These are phyloP conservation scores for Epinephelus lanceolatus DNA, from an alignment of 2,113 vertebrate genomes.

Conservation along the genomic window DNA sequence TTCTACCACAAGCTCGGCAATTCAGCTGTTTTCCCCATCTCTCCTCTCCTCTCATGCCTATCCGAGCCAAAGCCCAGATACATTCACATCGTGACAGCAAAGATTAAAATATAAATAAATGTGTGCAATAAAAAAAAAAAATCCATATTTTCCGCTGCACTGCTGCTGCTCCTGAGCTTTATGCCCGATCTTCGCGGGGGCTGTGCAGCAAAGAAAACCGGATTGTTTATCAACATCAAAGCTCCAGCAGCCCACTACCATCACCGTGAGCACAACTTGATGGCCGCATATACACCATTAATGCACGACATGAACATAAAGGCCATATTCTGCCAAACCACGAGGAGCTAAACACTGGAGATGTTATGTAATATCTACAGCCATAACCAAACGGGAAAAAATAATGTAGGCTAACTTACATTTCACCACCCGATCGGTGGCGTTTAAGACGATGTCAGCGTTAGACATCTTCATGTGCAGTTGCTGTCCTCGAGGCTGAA, in stretches of 20 bases:
- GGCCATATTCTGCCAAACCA: conserved; percentile 26
- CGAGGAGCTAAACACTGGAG: conserved; percentile 39
- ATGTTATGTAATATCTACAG: conserved; percentile 66
- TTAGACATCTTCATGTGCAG: conserved; percentile 91
- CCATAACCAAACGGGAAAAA: background rate
- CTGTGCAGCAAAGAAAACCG: conserved; percentile 49
- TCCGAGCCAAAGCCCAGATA: conserved; percentile 37
- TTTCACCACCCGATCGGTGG: conserved; percentile 88
- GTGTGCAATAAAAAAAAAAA: conserved; percentile 15
- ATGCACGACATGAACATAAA: conserved; percentile 51
- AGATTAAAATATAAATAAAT: conserved; percentile 35
- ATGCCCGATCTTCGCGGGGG: conserved; percentile 35
- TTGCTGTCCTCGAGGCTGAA: conserved; percentile 81
- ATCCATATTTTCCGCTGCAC: background rate
- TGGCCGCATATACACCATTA: conserved; percentile 50
- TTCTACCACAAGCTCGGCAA: conserved; percentile 71
- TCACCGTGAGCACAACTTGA: conserved; percentile 60
- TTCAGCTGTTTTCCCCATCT: conserved; percentile 65
- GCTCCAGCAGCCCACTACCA: conserved; percentile 55
- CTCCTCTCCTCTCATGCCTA: conserved; percentile 33
- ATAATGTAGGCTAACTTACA: conserved; percentile 79
- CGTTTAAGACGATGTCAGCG: conserved; percentile 88
- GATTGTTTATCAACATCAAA: conserved; percentile 79
- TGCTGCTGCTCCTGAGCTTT: conserved; percentile 10
- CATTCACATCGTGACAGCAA: conserved; percentile 47